Evolutionary conservation across 2,113 vertebrate genomes (phyloP).

Genomic region (cattle (Bos taurus)): DNA sequence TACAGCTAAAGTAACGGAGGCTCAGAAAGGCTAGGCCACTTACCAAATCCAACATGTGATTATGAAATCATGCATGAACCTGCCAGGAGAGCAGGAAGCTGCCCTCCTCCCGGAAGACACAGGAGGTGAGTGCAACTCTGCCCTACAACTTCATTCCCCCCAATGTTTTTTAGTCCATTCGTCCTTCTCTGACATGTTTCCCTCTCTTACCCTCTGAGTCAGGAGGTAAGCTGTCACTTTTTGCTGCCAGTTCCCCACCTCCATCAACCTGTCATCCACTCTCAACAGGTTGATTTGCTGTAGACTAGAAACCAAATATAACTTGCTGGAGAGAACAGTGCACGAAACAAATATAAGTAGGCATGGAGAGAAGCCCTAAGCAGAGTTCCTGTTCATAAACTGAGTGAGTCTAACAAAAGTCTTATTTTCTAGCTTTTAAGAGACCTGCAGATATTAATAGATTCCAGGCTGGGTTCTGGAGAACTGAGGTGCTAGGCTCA

Average conservation of each 20-base stretch:
- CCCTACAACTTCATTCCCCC: neutral
- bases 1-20: neutral
- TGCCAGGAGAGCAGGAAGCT: neutral
- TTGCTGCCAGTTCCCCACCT: neutral
- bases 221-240: neutral
- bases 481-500: neutral
- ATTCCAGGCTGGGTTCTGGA: neutral
- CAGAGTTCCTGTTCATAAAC: neutral
- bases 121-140: neutral
- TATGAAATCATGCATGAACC: neutral
- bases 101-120: accelerated
- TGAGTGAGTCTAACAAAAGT: accelerated
- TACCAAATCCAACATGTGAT: neutral
- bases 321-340: neutral
- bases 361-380: neutral
- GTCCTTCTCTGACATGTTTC: neutral
- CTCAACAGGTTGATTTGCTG: neutral
- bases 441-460: neutral
- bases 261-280: neutral
- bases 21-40: neutral
- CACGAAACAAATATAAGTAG: neutral
- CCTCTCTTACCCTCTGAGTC: neutral
- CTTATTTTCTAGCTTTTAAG: neutral
- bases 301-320: neutral
- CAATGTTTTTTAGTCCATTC: neutral